These are phyloP conservation scores for Garra rufa DNA, from an alignment of 2,113 vertebrate species.

Conservation along the genomic window DNA sequence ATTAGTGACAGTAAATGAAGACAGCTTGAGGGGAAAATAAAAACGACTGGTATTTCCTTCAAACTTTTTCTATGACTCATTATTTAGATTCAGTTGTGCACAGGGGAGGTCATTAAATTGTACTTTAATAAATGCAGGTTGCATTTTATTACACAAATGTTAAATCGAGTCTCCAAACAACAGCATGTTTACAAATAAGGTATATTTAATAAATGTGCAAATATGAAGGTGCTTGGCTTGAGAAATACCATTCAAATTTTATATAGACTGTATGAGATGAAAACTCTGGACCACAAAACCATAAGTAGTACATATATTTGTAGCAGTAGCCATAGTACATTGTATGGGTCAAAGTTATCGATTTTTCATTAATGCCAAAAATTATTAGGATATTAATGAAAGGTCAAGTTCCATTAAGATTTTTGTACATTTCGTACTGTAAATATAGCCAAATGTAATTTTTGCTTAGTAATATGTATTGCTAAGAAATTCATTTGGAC, in stretches of 20 bases:
- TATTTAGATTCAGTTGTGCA: slow-evolving; percentile 4
- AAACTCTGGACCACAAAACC: background rate
- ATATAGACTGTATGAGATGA: background rate
- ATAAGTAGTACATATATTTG: too few relatives aligned
- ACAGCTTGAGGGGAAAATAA: slow-evolving; percentile 63
- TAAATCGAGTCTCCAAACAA: background rate
- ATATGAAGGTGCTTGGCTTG: background rate
- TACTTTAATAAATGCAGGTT: background rate
- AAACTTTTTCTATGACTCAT: background rate
- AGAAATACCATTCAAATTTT: background rate
- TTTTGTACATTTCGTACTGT: too few relatives aligned
- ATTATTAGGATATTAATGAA: too few relatives aligned
- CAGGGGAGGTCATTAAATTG: background rate
- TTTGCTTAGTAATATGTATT: too few relatives aligned
- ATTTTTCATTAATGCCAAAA: too few relatives aligned
- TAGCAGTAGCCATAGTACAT: too few relatives aligned
- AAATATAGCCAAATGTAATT: too few relatives aligned
- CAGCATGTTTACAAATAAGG: background rate
- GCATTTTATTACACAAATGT: background rate
- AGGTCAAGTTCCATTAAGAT: too few relatives aligned
- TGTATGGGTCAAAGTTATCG: too few relatives aligned
- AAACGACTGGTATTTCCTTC: background rate
- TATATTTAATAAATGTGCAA: background rate
- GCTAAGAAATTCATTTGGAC: too few relatives aligned
- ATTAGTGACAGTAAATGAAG: slow-evolving; percentile 69